These are phyloP conservation scores for Lacerta viridis DNA, from an alignment of 2,797 vertebrate species.

Conservation along the genomic window DNA sequence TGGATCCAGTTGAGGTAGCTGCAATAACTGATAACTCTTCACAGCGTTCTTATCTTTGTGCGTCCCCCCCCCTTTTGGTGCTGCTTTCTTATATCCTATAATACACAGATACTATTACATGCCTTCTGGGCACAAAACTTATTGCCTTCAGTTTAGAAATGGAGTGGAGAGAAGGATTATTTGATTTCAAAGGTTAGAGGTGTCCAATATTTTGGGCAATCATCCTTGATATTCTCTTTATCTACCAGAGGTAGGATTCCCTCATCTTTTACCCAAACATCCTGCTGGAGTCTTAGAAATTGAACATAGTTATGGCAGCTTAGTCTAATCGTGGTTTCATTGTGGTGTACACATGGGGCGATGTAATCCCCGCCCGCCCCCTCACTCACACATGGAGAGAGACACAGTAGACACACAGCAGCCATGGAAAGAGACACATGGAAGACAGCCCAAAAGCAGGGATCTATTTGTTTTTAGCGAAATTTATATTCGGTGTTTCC, in stretches of 20 bases:
- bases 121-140: constrained; percentile 57
- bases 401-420: neutral
- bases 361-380: neutral
- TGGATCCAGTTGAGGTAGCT: constrained; percentile 55
- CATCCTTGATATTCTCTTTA: constrained; percentile 1
- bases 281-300: neutral
- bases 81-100: constrained; percentile 53
- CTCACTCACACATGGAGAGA: neutral
- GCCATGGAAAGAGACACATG: neutral
- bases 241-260: neutral
- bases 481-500: neutral
- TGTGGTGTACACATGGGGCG: neutral
- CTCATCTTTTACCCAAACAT: neutral
- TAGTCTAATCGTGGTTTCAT: constrained; percentile 3
- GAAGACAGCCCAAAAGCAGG: neutral
- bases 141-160: constrained; percentile 45
- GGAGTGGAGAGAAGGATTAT: neutral
- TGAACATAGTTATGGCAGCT: neutral
- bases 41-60: constrained; percentile 30
- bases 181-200: constrained; percentile 6
- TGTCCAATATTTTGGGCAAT: constrained; percentile 31
- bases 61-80: neutral
- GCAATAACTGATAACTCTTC: constrained; percentile 66
- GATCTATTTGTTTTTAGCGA: neutral
- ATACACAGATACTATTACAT: neutral